phyloP scores from a whole-genome alignment of 2,113 vertebrate genomes.

The Telmatochromis brichardi region DNA sequence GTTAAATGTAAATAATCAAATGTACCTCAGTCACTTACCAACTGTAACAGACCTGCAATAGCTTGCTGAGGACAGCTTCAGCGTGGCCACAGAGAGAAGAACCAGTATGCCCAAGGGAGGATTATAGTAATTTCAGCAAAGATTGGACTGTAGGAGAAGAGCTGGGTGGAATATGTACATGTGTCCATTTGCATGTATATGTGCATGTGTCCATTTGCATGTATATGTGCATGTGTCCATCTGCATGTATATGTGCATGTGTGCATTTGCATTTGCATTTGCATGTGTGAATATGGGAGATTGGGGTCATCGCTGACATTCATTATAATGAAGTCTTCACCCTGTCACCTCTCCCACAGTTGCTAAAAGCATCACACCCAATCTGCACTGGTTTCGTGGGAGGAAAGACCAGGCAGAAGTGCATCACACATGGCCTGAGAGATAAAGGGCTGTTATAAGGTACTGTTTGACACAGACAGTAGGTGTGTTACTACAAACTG shows the following conservation, averaged over 20 bases:
- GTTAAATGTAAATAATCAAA: background rate
- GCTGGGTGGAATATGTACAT: background rate
- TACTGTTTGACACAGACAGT: background rate
- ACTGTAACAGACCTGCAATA: background rate
- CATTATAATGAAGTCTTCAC: slow-evolving; percentile 10
- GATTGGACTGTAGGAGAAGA: slow-evolving; percentile 17
- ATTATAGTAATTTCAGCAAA: slow-evolving; percentile 42
- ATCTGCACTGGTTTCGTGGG: background rate
- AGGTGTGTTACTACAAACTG: background rate
- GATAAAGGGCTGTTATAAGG: background rate
- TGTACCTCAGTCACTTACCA: background rate
- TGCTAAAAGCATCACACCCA: background rate
- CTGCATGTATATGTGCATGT: background rate
- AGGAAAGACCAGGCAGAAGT: background rate
- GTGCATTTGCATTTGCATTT: background rate
- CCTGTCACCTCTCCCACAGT: slow-evolving; percentile 27
- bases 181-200: background rate
- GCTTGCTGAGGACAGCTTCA: background rate
- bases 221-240: background rate
- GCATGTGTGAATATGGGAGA: background rate
- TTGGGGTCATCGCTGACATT: background rate
- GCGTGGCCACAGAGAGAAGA: background rate
- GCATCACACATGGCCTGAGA: background rate
- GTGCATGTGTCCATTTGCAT: background rate
- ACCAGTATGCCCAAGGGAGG: background rate